Conservation (phyloP, 1,140 invertebrate species). For the Drosophila bocki region DNA sequence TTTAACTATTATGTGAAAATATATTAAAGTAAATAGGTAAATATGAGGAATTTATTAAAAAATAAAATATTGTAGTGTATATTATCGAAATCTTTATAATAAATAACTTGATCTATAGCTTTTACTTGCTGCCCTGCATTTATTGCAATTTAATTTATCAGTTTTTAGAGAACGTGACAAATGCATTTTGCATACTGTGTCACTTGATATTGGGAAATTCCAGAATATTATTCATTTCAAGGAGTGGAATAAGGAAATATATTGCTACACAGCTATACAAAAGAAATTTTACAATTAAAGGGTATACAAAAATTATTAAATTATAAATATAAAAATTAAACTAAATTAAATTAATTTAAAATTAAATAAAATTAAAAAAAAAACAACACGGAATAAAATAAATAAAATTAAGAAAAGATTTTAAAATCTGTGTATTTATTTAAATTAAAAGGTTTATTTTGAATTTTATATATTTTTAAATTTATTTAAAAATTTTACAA, state of each 20-base stretch:
- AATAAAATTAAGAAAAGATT: neutral
- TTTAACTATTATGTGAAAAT: neutral
- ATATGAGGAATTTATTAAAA: neutral
- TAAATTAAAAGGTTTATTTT: too few species aligned
- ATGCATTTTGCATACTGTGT: constrained; percentile 11
- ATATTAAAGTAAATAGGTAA: neutral
- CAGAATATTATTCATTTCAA: neutral
- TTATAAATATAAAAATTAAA: too few species aligned
- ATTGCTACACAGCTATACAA: too few species aligned
- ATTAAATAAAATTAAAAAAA: neutral
- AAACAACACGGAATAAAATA: neutral
- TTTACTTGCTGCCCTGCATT: neutral
- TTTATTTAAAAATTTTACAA: too few species aligned
- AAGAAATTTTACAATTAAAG: neutral
- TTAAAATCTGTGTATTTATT: too few species aligned
- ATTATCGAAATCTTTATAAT: neutral
- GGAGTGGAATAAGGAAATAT: neutral
- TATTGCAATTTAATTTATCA: constrained; percentile 9
- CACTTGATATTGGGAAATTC: constrained; percentile 1
- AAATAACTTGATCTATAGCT: neutral
- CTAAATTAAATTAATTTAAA: neutral
- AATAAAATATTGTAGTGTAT: neutral
- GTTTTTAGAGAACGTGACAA: constrained; percentile 3
- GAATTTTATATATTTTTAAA: too few species aligned
- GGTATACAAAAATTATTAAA: too few species aligned